phyloP scores from a whole-genome alignment of 2,797 vertebrate species.

The Aplochiton taeniatus region DNA sequence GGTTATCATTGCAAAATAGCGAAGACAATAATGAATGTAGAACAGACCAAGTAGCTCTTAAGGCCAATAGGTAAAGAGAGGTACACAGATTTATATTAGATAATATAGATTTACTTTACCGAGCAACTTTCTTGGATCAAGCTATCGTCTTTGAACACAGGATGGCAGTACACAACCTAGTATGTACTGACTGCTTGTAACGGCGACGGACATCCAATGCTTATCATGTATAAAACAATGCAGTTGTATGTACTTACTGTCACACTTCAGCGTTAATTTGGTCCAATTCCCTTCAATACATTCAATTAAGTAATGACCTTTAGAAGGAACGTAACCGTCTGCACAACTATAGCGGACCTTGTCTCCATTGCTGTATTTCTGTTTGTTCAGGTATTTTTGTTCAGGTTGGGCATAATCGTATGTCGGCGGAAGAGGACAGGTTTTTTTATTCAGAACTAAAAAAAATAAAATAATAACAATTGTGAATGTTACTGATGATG shows the following conservation, averaged over 20 bases:
- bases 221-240: background rate
- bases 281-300: constrained; percentile 60
- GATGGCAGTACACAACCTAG: background rate
- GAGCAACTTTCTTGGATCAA: too few species aligned
- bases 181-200: background rate
- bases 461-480: too few species aligned
- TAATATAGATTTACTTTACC: too few species aligned
- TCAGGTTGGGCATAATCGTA: constrained; percentile 19
- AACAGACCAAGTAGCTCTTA: too few species aligned
- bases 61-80: too few species aligned
- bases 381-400: rapidly evolving
- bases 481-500: constrained; percentile 8
- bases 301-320: background rate
- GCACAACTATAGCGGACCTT: constrained; percentile 55
- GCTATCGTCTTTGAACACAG: too few species aligned
- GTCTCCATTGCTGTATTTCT: constrained; percentile 17
- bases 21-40: too few species aligned
- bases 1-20: too few species aligned
- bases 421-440: constrained; percentile 41
- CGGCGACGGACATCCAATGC: too few species aligned
- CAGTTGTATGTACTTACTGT: constrained; percentile 53
- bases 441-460: constrained; percentile 17
- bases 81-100: too few species aligned
- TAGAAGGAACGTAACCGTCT: background rate
- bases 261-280: constrained; percentile 54